phyloP scores from a whole-genome alignment of 2,113 vertebrate species.

The Bagarius yarrelli region DNA sequence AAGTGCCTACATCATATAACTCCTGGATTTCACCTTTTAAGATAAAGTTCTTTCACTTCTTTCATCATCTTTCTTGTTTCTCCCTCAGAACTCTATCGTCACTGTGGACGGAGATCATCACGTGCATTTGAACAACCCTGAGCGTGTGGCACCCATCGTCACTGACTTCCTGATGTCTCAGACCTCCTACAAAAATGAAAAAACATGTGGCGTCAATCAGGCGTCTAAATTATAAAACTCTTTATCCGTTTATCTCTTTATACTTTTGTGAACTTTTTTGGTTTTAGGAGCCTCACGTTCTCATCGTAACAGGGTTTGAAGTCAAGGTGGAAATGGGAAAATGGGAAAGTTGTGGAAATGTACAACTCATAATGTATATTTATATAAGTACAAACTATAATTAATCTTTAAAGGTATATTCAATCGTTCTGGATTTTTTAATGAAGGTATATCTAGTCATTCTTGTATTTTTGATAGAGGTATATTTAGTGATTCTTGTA shows the following conservation, averaged over 20 bases:
- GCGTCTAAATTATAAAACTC: constrained; percentile 53
- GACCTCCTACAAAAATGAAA: not conserved
- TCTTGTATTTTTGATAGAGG: too few species aligned
- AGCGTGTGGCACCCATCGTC: constrained; percentile 53
- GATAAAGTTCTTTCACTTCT: not conserved
- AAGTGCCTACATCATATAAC: not conserved
- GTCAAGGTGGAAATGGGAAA: not conserved
- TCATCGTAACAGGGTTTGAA: not conserved
- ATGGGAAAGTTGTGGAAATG: not conserved
- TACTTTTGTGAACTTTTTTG: not conserved
- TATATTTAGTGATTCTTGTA: too few species aligned
- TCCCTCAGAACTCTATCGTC: constrained; percentile 53
- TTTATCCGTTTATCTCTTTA: not conserved
- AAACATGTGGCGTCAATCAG: not conserved
- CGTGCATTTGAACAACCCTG: constrained; percentile 59
- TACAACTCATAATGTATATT: not conserved
- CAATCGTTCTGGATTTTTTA: not conserved
- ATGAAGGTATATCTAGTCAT: too few species aligned
- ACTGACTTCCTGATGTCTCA: constrained; percentile 59
- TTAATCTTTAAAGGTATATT: not conserved
- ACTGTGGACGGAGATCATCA: constrained; percentile 60
- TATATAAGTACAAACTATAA: too few species aligned
- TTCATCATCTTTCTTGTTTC: constrained; percentile 19
- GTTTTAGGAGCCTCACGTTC: not conserved
- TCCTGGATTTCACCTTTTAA: not conserved